Conservation (phyloP, 2,797 vertebrate genomes). For the Diplodus puntazzo region DNA sequence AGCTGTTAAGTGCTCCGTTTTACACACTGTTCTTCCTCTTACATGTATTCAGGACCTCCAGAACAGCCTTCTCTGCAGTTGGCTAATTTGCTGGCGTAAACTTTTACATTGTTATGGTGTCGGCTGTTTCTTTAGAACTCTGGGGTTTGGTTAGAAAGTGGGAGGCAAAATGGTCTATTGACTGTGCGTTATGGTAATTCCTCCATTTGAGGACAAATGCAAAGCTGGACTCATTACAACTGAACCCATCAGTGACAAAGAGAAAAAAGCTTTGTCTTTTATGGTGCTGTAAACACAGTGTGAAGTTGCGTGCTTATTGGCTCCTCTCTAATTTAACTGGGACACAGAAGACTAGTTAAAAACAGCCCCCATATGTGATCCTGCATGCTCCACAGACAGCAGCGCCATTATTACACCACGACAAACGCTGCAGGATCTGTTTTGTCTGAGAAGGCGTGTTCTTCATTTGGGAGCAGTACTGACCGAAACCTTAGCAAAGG, state of each 20-base stretch:
- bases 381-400: slow-evolving; percentile 28
- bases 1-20: slow-evolving; percentile 59
- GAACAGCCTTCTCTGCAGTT: slow-evolving; percentile 43
- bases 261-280: slow-evolving; percentile 53
- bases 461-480: not conserved
- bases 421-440: not conserved
- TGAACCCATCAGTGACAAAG: slow-evolving; percentile 42
- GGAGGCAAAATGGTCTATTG: slow-evolving; percentile 17
- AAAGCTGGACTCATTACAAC: slow-evolving; percentile 47
- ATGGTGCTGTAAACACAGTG: slow-evolving; percentile 63
- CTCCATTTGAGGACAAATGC: slow-evolving; percentile 41
- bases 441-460: not conserved
- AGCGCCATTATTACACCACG: slow-evolving; percentile 17
- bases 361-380: slow-evolving; percentile 29
- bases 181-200: slow-evolving; percentile 19
- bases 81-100: slow-evolving; percentile 68
- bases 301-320: slow-evolving; percentile 51
- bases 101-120: slow-evolving; percentile 57
- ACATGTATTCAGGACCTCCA: slow-evolving; percentile 29
- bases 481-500: not conserved
- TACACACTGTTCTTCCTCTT: slow-evolving; percentile 47
- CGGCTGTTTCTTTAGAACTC: slow-evolving; percentile 50
- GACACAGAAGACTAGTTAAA: slow-evolving; percentile 62
- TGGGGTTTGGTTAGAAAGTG: slow-evolving; percentile 22
- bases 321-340: slow-evolving; percentile 64